phyloP scores from a whole-genome alignment of 2,888 invertebrate species.

The Eilema griseolum region DNA sequence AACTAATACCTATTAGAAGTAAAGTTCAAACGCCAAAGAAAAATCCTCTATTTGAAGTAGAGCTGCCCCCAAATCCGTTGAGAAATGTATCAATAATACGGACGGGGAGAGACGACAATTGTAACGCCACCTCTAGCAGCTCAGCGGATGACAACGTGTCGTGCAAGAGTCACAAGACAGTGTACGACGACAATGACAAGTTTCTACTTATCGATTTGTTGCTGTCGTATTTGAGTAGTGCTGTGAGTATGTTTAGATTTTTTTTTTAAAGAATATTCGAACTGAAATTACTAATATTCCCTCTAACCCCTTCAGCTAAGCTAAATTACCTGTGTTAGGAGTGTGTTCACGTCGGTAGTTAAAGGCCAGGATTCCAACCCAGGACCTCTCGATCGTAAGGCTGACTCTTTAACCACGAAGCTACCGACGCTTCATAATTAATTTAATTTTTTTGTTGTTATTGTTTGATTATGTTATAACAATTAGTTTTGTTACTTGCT shows the following conservation, averaged over 20 bases:
- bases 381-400: too few relatives aligned
- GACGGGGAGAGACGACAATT: conserved; percentile 61
- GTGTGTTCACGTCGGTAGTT: too few relatives aligned
- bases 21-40: conserved; percentile 80
- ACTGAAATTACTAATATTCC: too few relatives aligned
- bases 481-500: too few relatives aligned
- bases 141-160: conserved; percentile 75
- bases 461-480: too few relatives aligned
- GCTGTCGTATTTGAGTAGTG: conserved; percentile 88
- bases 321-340: too few relatives aligned
- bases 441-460: too few relatives aligned
- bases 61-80: conserved; percentile 70
- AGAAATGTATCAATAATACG: conserved; percentile 76
- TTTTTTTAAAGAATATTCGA: too few relatives aligned
- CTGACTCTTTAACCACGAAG: too few relatives aligned
- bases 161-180: conserved; percentile 76
- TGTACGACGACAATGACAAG: conserved; percentile 83
- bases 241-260: conserved; percentile 79
- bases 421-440: too few relatives aligned
- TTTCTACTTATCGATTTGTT: conserved; percentile 88
- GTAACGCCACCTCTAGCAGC: conserved; percentile 59
- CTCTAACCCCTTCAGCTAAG: too few relatives aligned
- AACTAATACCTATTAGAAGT: conserved; percentile 72
- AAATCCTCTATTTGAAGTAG: conserved; percentile 82
- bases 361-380: too few relatives aligned